Evolutionary conservation across 2,113 vertebrate species (phyloP), one percentile per base, ranked within the genome.

Genomic region (Tragulus kanchil): DNA sequence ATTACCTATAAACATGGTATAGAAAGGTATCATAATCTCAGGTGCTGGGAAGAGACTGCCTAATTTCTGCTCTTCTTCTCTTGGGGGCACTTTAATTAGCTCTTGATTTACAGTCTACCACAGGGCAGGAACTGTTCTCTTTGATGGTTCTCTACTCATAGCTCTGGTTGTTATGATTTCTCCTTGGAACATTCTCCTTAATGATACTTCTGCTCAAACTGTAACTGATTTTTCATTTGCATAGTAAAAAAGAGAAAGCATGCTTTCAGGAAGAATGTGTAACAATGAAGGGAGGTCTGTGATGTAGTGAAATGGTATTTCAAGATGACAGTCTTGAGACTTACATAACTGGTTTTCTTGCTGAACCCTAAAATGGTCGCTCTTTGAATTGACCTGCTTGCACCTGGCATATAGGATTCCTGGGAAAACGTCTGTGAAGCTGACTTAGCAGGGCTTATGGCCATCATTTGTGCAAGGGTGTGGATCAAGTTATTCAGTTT

Each of bases 401-500:
- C 50, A 9, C 59, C 78, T 2, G 5, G 79, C 9, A 1, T 0
- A 42, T 9, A 52, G 96, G 97, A 94, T 25, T 98, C 97, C 3
- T 62, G 93, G 73, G 98, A 73, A 28, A 59, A 61, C 3, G 17
- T 4, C 21, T 98, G 98, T 36, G 96, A 86, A 87, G 96, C 8
- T 19, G 95, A 79, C 64, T 98, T 97, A 61, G 93, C 95, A 89
- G 96, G 94, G 36, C 92, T 96, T 3, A 86, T 28, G 64, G 98
- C 5, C 78, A 98, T 97, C 98, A 98, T 99, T 93, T 99, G 99
- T 15, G 65, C 99, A 1, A 99, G 98, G 0, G 78, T 98, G 95
- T 99, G 99, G 77, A 99, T 98, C 93, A 99, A 89, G 97, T 99
- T 99, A 97, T 99, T 99, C 84, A 99, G 90, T 90, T 99, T 99